These are phyloP conservation scores for Phaenicophaeus curvirostris DNA, from an alignment of 2,797 vertebrate genomes.

Conservation along the genomic window DNA sequence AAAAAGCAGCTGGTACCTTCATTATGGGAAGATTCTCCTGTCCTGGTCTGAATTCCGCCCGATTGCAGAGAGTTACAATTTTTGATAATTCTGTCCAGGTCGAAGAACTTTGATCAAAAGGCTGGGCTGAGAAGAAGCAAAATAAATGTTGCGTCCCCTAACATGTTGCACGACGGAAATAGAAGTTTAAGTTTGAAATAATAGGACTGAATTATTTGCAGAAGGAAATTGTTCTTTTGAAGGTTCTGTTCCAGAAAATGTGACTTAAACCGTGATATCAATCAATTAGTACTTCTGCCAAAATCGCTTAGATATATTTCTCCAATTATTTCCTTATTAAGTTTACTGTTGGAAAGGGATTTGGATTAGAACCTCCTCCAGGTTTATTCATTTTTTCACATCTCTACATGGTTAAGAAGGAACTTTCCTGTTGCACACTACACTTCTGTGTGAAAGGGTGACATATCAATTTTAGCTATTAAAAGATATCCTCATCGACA, in stretches of 20 bases:
- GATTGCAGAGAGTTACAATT: constrained; percentile 80
- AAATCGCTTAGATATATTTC: not conserved
- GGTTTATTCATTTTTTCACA: not conserved
- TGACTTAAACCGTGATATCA: rapidly evolving
- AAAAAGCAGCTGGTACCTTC: constrained; percentile 73
- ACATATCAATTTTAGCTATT: rapidly evolving
- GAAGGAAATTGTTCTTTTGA: not conserved
- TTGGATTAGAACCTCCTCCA: not conserved
- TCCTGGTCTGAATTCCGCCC: constrained; percentile 80
- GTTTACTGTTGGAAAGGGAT: not conserved
- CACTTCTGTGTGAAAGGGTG: not conserved
- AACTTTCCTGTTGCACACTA: not conserved
- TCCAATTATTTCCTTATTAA: not conserved
- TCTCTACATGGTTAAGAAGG: not conserved
- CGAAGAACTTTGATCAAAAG: constrained; percentile 79
- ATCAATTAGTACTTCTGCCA: not conserved
- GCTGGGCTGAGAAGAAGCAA: constrained; percentile 72
- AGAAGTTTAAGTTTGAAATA: not conserved
- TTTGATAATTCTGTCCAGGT: constrained; percentile 78
- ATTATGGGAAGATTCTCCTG: constrained; percentile 80
- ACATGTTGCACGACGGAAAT: rapidly evolving
- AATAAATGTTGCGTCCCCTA: not conserved
- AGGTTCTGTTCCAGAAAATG: not conserved
- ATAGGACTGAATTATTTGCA: not conserved
- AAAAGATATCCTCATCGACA: not conserved